Evolutionary conservation across 35 echinoderm and acorn worm species (phyloP), one percentile per base, ranked within the genome.

Genomic region (Apostichopus californicus): DNA sequence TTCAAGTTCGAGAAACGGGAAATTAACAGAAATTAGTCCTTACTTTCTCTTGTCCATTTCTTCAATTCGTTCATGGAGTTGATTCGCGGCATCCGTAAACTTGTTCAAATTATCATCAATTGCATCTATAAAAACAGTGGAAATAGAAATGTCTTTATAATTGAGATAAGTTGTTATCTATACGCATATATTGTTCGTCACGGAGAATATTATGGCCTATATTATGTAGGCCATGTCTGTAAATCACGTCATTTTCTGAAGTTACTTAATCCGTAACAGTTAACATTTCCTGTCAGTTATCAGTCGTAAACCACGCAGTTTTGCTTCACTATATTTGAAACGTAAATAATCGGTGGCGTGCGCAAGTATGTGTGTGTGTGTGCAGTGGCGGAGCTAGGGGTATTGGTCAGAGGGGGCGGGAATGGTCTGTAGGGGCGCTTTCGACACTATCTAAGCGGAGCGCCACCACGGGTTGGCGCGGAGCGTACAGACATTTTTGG

Each of bases 71-170:
- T 52, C 26, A 54, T 91, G 89, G 57, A 98, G 88, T 0, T 73
- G 77, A 71, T 25, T 82, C 14, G 96, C 94, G 18, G 80, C 87
- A 54, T 61, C 57, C 9, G 93, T 93, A 13, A 98, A 93, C 12
- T 93, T 96, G 14, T 78, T 56, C 10, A 95, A 57, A 21, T 93
- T 93, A 56, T 93, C 81, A 20, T 94, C 93, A 80, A 98, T 93
- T 53, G 93, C 73, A 91, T 98, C 97, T 98, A 79, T 98, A 79
- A 22, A 87, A 79, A 86, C 24, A 25, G 24, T 25, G 24, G 24
- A 25, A 25, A 25, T 25, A 0, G 1, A 25, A 25, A 25, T 66
- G 63, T 15, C 63, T 12, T 66, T 66, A n/a, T n/a, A 1, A 18
- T 73, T 73, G n/a, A 5, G n/a, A 73, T 17, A 73, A 73, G 1